Base-by-base conservation (phyloP, 1,140 invertebrate genomes). In the Streblospio benedicti region DNA sequence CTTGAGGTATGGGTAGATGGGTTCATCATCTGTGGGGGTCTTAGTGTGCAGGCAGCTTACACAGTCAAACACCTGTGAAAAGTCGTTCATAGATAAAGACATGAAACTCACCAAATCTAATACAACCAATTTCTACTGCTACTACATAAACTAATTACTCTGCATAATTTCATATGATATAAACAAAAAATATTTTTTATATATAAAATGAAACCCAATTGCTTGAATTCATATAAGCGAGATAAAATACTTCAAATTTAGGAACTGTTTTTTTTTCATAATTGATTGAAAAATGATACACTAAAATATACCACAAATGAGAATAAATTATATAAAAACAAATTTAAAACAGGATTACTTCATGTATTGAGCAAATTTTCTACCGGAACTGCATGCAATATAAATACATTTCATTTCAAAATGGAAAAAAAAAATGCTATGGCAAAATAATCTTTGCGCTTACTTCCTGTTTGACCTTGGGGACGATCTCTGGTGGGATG, bases 1-100 rank as follows among this genome's bases (percentile, higher is more conserved):
- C 63, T 89, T 81, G 43, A 93, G 73, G 75, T 90, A 88, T 0
- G 89, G 89, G 80, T 90, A 91, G 14, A 83, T 82, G 18, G 81
- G 77, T 75, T 91, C 89, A 62, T 81, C 83, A 41, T 76, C 79
- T 16, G 83, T 83, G 61, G 84, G 81, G 62, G 83, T 84, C 1
- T 85, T 28, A 27, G 30, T 85, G 76, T 91, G 89, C 2, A 82
- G 69, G 30, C 74, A 76, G 12, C 80, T 81, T 5, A 83, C 69
- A 64, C 75, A 76, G n/a, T 70, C 65, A 57, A 80, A 80, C 23
- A 81, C 85, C 77, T 94, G 87, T 61, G 59, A 55, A 54, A 2
- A 0, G n/a, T n/a, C n/a, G n/a, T n/a, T n/a, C n/a, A n/a, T 20
- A 62, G 43, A 2, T 9, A 52, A 28, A 30, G 3, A 47, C 49